These are phyloP conservation scores for Phoxinus dragarum DNA, from an alignment of 2,797 vertebrate species.

Conservation along the genomic window DNA sequence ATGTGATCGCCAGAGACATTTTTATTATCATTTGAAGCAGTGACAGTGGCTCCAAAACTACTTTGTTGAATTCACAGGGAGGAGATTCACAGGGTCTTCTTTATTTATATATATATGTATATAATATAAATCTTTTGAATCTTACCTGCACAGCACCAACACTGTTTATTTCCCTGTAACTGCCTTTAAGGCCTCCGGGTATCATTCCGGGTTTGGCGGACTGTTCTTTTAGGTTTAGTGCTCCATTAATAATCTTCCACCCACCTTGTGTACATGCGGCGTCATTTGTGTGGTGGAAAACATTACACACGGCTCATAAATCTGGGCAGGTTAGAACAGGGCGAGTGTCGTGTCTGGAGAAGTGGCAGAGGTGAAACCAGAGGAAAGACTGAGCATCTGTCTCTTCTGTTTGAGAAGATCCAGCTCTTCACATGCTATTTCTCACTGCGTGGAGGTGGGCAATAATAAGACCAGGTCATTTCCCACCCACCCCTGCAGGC, in stretches of 20 bases:
- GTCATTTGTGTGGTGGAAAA: constrained; percentile 48
- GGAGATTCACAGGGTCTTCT: not conserved
- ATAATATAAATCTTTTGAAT: not conserved
- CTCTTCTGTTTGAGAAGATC: constrained; percentile 40
- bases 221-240: constrained; percentile 15
- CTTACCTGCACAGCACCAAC: not conserved
- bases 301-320: constrained; percentile 44
- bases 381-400: constrained; percentile 30
- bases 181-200: not conserved
- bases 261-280: not conserved
- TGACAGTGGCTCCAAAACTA: constrained; percentile 16
- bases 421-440: constrained; percentile 24
- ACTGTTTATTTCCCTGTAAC: constrained; percentile 8
- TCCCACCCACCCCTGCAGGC: constrained; percentile 17
- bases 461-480: constrained; percentile 34
- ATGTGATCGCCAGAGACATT: constrained; percentile 6
- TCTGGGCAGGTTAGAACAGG: constrained; percentile 54
- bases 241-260: constrained; percentile 24
- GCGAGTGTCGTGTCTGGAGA: not conserved
- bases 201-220: not conserved
- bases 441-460: constrained; percentile 25
- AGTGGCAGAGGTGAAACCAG: constrained; percentile 11
- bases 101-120: too few relatives aligned
- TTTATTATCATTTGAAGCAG: constrained; percentile 12
- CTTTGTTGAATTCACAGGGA: not conserved